phyloP scores from a whole-genome alignment of 2,888 invertebrate genomes.

The Latheticus oryzae region DNA sequence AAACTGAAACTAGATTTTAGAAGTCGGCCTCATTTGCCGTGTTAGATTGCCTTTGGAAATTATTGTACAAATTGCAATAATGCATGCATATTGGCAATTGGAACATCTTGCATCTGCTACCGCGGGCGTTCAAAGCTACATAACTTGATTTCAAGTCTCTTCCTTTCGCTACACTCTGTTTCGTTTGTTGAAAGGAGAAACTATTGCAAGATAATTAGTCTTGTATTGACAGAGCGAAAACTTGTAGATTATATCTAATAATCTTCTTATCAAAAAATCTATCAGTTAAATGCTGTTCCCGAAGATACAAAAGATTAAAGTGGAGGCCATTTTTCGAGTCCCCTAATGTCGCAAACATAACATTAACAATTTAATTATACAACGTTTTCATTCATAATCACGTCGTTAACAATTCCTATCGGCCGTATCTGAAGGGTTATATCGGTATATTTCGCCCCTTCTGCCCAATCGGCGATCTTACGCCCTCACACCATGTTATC shows the following conservation, averaged over 20 bases:
- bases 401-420: conserved; percentile 64
- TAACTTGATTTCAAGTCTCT: conserved; percentile 52
- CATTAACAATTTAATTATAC: conserved; percentile 54
- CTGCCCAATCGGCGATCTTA: conserved; percentile 60
- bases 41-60: conserved; percentile 59
- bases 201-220: too few species aligned
- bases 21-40: conserved; percentile 46
- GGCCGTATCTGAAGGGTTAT: conserved; percentile 60
- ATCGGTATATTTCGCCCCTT: conserved; percentile 56
- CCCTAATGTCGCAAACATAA: conserved; percentile 24
- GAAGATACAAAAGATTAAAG: conserved; percentile 6
- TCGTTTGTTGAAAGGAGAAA: conserved; percentile 47
- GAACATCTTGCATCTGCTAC: conserved; percentile 52
- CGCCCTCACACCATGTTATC: conserved; percentile 63
- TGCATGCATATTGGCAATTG: conserved; percentile 62
- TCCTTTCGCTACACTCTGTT: conserved; percentile 50
- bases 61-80: conserved; percentile 62
- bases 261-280: too few species aligned
- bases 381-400: conserved; percentile 64
- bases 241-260: too few species aligned
- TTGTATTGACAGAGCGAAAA: too few species aligned
- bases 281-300: too few species aligned
- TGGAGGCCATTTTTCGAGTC: conserved; percentile 6
- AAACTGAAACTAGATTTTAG: conserved; percentile 42
- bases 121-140: conserved; percentile 50